Base-by-base conservation (phyloP, 2,797 vertebrate species). In the Phoebastria nigripes region DNA sequence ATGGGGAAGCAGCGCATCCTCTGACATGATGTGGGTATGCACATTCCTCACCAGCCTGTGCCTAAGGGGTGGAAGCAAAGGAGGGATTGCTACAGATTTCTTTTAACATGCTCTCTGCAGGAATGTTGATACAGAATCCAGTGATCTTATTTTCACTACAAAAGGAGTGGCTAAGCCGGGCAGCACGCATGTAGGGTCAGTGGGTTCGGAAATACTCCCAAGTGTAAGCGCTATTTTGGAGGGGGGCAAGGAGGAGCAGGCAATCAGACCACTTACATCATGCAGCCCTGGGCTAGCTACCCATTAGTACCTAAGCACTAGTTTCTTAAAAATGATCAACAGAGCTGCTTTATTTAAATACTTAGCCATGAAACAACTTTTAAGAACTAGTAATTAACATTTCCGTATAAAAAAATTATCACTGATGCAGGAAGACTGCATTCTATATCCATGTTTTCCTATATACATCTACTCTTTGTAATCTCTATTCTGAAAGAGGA, bases 221-320 rank as follows among this genome's bases (percentile, higher is more conserved):
- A 39, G 54, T 5, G 7, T 21, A 66, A 69, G 59, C 0, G 2
- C 1, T 5, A 1, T 16, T 88, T 41, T 33, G 35, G 5, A 3
- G 6, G 6, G 4, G 4, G 5, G 11, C 5, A 28, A 44, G 24
- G 42, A 66, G 28, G 28, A 33, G 8, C 18, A 49, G 15, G 18
- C 11, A 29, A 49, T 56, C 44, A 71, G 69, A 78, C 21, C 21
- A 17, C 63, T 69, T 61, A 24, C 24, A 42, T 49, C 49, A 42
- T 2, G 9, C 18, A 29, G 35, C 46, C 58, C 39, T 42, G 41
- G 47, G 35, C 25, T 69, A 69, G 37, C 41, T 73, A n/a, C 15
- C 33, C 26, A 42, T 67, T 52, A 74, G 37, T 73, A 67, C 33
- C n/a, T 33, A 55, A 61, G 25, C 35, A 54, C 26, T 61, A 52